Evolutionary conservation across 2,797 vertebrate genomes (phyloP), one percentile per base, ranked within the genome.

Genomic region (Podarcis lilfordi): DNA sequence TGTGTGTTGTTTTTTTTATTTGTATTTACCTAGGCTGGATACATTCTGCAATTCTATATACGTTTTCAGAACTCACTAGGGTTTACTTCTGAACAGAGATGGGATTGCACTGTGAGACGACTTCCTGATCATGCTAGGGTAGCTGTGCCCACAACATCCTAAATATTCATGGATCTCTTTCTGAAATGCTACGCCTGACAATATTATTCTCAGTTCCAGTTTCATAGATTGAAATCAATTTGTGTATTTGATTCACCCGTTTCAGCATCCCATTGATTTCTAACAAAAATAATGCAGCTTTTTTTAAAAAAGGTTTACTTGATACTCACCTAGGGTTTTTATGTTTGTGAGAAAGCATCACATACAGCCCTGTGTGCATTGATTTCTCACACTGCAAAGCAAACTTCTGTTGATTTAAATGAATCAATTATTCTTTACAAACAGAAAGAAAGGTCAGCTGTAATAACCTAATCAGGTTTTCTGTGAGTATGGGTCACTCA

Each of bases 331-430:
- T 6, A 6, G 50, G 50, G 79, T 68, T 68, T 68, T 29, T 29
- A 68, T 68, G 27, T 68, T 45, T 78, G 21, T 55, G 13, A 55
- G 13, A 55, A 55, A 55, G 50, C 50, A 50, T 50, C 50, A 50
- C 2, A 66, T 69, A 32, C 19, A 61, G 21, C 21, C 21, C 40
- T 37, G 40, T 71, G 8, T 71, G 11, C 10, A 80, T 71, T 86
- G 37, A 50, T 40, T 25, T 43, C 17, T 59, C 45, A n/a, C 29
- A 43, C 32, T 8, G 25, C 55, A 76, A 40, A 50, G 75, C 23
- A 82, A 66, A 45, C 27, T 13, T 61, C 43, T 81, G 78, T 61
- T 87, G 55, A 40, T 45, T 82, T 43, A 69, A 88, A 83, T 37
- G 50, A 40, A 82, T 55, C 61, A 32, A 5, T 72, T 32, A 27